These are phyloP conservation scores for Drosophila baimaii DNA, from an alignment of 1,140 invertebrate genomes.

Conservation along the genomic window DNA sequence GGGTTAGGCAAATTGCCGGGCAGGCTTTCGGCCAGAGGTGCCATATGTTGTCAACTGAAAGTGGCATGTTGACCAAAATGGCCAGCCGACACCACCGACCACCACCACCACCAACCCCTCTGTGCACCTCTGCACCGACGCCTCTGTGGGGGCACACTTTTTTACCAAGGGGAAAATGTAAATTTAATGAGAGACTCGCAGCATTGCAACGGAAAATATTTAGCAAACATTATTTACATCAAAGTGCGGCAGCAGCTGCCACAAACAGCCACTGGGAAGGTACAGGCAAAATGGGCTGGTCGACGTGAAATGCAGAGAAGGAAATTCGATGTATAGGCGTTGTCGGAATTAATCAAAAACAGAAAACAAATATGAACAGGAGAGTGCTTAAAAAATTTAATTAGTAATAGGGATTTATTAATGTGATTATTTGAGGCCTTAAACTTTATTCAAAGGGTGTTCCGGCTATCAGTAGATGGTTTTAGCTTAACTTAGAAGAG, in stretches of 20 bases:
- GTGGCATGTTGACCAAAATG: constrained; percentile 59
- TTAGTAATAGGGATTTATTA: not conserved
- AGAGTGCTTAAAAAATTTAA: not conserved
- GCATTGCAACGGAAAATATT: constrained; percentile 62
- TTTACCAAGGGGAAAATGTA: constrained; percentile 63
- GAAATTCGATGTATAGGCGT: constrained; percentile 19
- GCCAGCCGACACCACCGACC: constrained; percentile 22
- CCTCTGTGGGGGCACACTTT: constrained; percentile 32
- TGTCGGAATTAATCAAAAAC: constrained; percentile 58
- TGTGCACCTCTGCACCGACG: constrained; percentile 7
- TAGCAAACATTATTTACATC: constrained; percentile 77
- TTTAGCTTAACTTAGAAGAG: too few species aligned
- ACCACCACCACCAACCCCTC: constrained; percentile 4
- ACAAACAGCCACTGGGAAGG: constrained; percentile 41
- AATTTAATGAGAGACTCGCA: constrained; percentile 74
- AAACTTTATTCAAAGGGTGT: not conserved
- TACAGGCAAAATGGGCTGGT: constrained; percentile 12
- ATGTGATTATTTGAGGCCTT: not conserved
- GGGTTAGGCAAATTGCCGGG: constrained; percentile 24
- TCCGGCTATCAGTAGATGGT: too few species aligned
- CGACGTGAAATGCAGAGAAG: constrained; percentile 27
- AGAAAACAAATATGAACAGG: constrained; percentile 8
- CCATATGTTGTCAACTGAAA: constrained; percentile 79
- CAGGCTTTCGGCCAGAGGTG: constrained; percentile 52
- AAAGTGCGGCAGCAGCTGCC: constrained; percentile 62